Conservation (phyloP, 2,113 vertebrate species). For the Thinocorus orbignyianus region DNA sequence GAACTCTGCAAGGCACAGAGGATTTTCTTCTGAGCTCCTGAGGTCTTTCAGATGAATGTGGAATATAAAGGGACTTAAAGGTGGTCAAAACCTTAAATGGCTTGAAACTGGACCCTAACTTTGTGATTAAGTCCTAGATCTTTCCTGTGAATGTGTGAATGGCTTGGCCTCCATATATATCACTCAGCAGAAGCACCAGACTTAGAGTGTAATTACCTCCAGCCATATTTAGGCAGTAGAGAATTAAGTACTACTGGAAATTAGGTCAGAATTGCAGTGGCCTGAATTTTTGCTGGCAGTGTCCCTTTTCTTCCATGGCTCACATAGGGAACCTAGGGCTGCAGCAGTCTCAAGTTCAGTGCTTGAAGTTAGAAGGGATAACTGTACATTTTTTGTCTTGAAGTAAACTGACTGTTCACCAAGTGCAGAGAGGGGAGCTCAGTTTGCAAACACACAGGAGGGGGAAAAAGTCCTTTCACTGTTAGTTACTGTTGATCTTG, state of each 20-base stretch:
- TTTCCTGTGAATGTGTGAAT: neutral
- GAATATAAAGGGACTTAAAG: neutral
- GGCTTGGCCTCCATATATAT: neutral
- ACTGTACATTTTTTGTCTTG: neutral
- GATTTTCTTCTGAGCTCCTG: neutral
- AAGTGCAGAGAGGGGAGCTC: neutral
- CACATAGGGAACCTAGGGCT: accelerated
- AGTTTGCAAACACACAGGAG: neutral
- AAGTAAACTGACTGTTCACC: neutral
- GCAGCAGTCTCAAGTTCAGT: neutral
- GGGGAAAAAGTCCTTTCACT: neutral
- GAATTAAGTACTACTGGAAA: neutral
- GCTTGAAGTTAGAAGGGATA: neutral
- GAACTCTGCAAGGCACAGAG: neutral
- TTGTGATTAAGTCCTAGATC: neutral
- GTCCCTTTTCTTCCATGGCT: neutral
- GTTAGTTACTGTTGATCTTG: neutral
- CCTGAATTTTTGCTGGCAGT: neutral
- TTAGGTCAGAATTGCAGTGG: neutral
- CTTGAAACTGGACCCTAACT: neutral
- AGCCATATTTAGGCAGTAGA: neutral
- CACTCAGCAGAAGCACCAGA: neutral
- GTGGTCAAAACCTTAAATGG: neutral
- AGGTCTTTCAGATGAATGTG: neutral
- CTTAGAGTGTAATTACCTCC: neutral